Base-by-base conservation (phyloP, 2,113 vertebrate species). In the Entosphenus tridentatus region DNA sequence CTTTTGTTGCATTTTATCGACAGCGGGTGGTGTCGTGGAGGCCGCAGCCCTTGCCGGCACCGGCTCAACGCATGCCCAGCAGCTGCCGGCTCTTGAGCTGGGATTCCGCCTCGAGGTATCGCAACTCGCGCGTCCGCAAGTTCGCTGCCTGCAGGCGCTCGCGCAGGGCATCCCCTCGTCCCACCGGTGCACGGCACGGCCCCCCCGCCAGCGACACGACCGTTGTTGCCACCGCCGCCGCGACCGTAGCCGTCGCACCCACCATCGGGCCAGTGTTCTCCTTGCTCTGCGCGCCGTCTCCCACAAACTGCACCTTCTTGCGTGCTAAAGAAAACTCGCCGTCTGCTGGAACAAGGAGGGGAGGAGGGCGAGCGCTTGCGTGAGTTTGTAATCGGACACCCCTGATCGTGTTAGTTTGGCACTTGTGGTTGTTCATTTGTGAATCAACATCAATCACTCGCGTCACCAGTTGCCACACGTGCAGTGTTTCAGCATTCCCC, bases 291-390 rank as follows among this genome's bases (percentile, higher is more conserved):
- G 6, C 39, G 39, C 39, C 39, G 1, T 39, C 82, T 1, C 79
- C 78, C 4, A 81, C 78, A 76, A 86, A 89, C 70, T 85, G 84
- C 74, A 86, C 85, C 72, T 82, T 88, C 79, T 83, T 96, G 80
- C 84, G 88, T 13, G 80, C 78, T 1, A 80, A 69, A 5, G 82
- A 82, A 56, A 75, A 68, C 13, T 78, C 77, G 68, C 80, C 77
- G 13, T 71, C 69, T 39, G 75, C 80, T 87, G 76, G n/a, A 74
- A 74, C 57, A 76, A 74, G 56, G 14, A 72, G 71, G 69, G 68
- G 77, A 75, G 76, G 39, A 72, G 74, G 67, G 74, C 72, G 69
- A 67, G 21, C 21, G 9, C 62, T 67, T 16, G 9, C n/a, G 9
- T 16, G n/a, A 67, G n/a, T n/a, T 67, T 67, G n/a, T 67, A 16